Evolutionary conservation across 2,113 vertebrate genomes (phyloP).

Genomic region (Ophiodon elongatus): DNA sequence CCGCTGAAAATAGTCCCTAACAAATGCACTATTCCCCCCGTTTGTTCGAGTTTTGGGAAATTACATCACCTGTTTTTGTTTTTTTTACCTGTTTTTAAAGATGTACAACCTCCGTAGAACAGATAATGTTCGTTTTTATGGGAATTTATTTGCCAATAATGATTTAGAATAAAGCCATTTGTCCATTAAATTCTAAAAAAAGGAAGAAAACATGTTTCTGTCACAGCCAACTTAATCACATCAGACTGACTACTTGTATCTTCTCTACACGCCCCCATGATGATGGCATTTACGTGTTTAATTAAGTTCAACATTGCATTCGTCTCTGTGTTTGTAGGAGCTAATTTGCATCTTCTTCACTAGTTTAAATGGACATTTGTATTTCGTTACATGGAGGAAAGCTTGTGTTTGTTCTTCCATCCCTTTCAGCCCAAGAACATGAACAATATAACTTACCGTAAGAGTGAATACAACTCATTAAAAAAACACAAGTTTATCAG

Average conservation of each 20-base stretch:
- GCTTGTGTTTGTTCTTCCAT: no score
- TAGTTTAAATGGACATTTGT: neutral
- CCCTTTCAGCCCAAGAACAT: no score
- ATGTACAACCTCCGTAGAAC: no score
- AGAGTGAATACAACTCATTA: neutral
- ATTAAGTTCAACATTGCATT: neutral
- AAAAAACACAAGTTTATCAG: fast-evolving
- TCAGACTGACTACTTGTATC: slow-evolving; percentile 4
- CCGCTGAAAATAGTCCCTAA: no score
- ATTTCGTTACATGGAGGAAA: neutral
- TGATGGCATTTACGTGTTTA: neutral
- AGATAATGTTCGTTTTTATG: neutral
- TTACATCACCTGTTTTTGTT: no score
- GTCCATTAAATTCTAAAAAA: neutral
- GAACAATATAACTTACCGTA: no score
- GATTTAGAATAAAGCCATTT: neutral
- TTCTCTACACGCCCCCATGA: neutral
- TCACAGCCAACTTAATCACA: neutral
- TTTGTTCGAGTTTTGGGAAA: no score
- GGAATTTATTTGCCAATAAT: neutral
- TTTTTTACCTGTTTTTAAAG: no score
- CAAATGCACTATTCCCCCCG: no score
- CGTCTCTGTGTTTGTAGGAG: neutral
- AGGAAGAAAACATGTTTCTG: neutral
- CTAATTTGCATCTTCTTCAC: neutral